Evolutionary conservation across 2,888 invertebrate genomes (phyloP).

Genomic region (Temnothorax unifasciatus): DNA sequence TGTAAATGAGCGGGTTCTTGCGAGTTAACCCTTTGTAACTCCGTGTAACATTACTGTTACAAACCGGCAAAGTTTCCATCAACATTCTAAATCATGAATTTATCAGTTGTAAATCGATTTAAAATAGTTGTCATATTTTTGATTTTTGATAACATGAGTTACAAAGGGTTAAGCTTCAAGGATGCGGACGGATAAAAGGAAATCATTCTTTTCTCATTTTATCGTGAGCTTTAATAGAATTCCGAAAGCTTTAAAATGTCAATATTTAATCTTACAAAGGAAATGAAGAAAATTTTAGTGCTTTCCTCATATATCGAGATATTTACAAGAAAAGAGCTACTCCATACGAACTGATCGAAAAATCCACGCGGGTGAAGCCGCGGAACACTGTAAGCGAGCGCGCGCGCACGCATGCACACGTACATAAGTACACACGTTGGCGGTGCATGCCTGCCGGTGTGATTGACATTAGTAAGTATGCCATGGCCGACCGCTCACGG

Average conservation of each 20-base stretch:
- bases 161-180: no score
- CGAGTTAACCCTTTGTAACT: no score
- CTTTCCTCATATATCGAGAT: not conserved
- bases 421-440: constrained; percentile 65
- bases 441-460: constrained; percentile 84
- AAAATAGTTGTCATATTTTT: no score
- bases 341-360: not conserved
- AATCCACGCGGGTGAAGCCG: constrained; percentile 2
- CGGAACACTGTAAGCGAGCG: constrained; percentile 19
- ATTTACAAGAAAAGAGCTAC: not conserved
- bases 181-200: not conserved
- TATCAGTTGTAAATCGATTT: no score
- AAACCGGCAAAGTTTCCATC: no score
- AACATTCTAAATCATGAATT: no score
- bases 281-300: not conserved
- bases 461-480: constrained; percentile 86
- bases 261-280: not conserved
- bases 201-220: not conserved
- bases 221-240: not conserved
- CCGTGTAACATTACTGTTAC: no score
- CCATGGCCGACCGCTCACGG: constrained; percentile 86
- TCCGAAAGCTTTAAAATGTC: not conserved
- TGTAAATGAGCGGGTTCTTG: not conserved
- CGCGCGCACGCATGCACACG: constrained; percentile 43
- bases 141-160: no score